Percentiles rank a stretch among this genome's conserved stretches.
Conservation (phyloP, 1,140 invertebrate species). For the Formica exsecta region DNA sequence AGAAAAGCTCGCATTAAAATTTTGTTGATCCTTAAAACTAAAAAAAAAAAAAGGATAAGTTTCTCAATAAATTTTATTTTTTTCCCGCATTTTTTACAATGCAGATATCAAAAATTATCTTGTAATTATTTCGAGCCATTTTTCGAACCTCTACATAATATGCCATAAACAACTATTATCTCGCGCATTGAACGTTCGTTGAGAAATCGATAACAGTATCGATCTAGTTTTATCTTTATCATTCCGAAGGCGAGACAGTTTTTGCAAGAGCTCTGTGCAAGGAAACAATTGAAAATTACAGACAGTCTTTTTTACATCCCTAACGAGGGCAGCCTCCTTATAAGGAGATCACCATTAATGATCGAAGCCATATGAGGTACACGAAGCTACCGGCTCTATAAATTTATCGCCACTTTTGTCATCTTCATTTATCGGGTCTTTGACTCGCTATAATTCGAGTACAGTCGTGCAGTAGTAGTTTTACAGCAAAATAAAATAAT, state of each 20-base stretch:
- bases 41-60: neutral
- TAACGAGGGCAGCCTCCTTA: slow-evolving; percentile 76
- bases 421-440: slow-evolving; percentile 80
- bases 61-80: neutral
- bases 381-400: slow-evolving; percentile 79
- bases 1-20: neutral
- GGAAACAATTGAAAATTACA: slow-evolving; percentile 78
- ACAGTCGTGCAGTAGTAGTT: slow-evolving; percentile 30
- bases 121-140: neutral
- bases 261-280: slow-evolving; percentile 52
- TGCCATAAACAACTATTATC: neutral
- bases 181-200: neutral
- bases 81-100: neutral
- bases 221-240: slow-evolving; percentile 32
- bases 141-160: neutral
- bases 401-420: slow-evolving; percentile 82
- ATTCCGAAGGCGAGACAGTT: slow-evolving; percentile 65
- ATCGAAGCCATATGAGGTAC: slow-evolving; percentile 78
- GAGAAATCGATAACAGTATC: neutral
- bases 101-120: neutral
- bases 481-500: slow-evolving; percentile 44
- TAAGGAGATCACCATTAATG: slow-evolving; percentile 78
- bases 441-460: slow-evolving; percentile 60
- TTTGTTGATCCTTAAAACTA: neutral
- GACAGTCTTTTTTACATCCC: slow-evolving; percentile 73